Evolutionary conservation across 2,113 vertebrate species (phyloP).

Genomic region (Hippocampus zosterae): DNA sequence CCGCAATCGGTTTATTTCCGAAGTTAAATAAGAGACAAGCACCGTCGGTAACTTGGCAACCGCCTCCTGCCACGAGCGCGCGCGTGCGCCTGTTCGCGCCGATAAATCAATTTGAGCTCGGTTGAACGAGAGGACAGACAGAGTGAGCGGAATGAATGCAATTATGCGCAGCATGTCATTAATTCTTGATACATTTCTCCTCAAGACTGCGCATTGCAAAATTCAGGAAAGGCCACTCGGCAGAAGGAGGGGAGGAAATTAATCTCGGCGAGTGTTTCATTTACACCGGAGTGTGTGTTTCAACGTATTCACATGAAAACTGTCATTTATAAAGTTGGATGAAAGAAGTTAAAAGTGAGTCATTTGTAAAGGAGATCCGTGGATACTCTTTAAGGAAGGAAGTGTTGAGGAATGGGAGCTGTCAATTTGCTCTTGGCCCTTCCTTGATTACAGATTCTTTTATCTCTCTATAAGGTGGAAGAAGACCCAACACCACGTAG

Average conservation of each 20-base stretch:
- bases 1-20: slow-evolving; percentile 12
- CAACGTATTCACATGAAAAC: not conserved
- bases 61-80: not conserved
- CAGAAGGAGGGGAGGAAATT: not conserved
- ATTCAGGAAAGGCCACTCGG: not conserved
- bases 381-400: not conserved
- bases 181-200: not conserved
- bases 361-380: not conserved
- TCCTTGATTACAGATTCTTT: no score
- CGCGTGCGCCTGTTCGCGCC: not conserved
- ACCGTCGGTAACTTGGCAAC: slow-evolving; percentile 48
- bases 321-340: not conserved
- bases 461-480: no score
- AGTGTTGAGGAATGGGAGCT: no score
- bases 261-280: not conserved
- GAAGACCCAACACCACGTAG: no score
- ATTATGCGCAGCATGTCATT: slow-evolving; percentile 3
- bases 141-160: slow-evolving; percentile 9
- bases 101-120: slow-evolving; percentile 15
- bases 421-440: no score
- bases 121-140: slow-evolving; percentile 23
- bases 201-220: not conserved
- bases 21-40: slow-evolving; percentile 48
- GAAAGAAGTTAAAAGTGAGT: not conserved
- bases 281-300: not conserved